Conservation (phyloP, 2,888 invertebrate species). For the Dynastes hyllus region DNA sequence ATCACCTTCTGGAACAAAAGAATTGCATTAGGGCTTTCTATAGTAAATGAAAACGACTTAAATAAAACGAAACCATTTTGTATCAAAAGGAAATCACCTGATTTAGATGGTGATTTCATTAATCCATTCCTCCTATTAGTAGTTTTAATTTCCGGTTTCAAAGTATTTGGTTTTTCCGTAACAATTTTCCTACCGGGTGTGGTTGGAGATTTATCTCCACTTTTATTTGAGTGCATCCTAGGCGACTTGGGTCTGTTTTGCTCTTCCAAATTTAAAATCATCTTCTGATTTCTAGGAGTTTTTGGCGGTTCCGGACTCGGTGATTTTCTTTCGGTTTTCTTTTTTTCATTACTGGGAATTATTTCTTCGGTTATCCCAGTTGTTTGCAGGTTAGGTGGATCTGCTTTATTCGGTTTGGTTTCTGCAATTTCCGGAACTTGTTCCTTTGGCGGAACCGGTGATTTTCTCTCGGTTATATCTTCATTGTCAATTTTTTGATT, state of each 20-base stretch:
- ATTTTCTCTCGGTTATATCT: slow-evolving; percentile 4
- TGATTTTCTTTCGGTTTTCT: slow-evolving; percentile 30
- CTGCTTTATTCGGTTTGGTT: not conserved
- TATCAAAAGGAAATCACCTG: slow-evolving; percentile 44
- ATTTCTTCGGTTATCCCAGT: not conserved
- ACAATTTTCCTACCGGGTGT: slow-evolving; percentile 28
- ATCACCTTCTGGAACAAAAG: slow-evolving; percentile 81
- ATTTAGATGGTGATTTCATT: slow-evolving; percentile 50
- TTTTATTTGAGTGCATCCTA: not conserved
- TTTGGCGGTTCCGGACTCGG: slow-evolving; percentile 39
- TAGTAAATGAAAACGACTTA: slow-evolving; percentile 33
- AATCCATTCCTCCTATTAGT: slow-evolving; percentile 33
- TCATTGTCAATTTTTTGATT: slow-evolving; percentile 22
- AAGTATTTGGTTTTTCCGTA: slow-evolving; percentile 48
- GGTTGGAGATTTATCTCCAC: slow-evolving; percentile 39
- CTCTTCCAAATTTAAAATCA: slow-evolving; percentile 46
- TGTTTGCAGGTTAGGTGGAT: slow-evolving; percentile 2
- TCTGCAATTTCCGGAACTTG: slow-evolving; percentile 9
- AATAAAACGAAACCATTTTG: not conserved
- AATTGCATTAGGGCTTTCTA: slow-evolving; percentile 36
- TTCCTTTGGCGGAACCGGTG: not conserved
- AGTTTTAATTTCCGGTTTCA: slow-evolving; percentile 46
- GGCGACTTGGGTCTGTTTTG: slow-evolving; percentile 40
- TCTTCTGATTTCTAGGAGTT: slow-evolving; percentile 23
- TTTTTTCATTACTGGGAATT: slow-evolving; percentile 3